These are phyloP conservation scores for Macrosiphum euphorbiae DNA, from an alignment of 2,888 invertebrate genomes.

Conservation along the genomic window DNA sequence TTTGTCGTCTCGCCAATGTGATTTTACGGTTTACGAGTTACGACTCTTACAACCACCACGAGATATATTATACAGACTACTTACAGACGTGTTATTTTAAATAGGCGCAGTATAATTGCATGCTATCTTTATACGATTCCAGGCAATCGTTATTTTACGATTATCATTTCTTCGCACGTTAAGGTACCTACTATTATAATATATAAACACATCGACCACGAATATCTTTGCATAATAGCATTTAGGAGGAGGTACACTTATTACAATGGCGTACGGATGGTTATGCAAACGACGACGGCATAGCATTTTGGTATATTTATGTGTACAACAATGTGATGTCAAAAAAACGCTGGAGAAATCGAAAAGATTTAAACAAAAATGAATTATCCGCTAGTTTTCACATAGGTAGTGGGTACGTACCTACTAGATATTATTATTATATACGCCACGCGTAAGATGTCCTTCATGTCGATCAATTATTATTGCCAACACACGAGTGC, in stretches of 20 bases:
- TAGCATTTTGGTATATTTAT: not conserved
- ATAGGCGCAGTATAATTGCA: not conserved
- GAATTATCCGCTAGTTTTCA: not conserved
- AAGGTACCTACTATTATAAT: not conserved
- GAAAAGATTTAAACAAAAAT: not conserved
- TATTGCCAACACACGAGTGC: not conserved
- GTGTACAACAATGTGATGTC: not conserved
- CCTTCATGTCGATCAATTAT: not conserved
- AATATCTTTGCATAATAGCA: not conserved
- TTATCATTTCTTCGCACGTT: not conserved
- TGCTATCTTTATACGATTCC: not conserved
- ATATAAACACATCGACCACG: not conserved
- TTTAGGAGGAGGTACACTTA: not conserved
- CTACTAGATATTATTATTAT: not conserved
- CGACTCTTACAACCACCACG: not conserved
- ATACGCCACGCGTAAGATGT: not conserved
- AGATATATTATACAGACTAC: too few relatives aligned
- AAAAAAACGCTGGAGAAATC: slow-evolving; percentile 24
- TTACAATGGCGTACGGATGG: not conserved
- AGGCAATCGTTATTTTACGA: not conserved
- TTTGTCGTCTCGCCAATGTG: not conserved
- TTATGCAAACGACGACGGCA: not conserved
- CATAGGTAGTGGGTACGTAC: not conserved
- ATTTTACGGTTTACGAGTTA: not conserved
- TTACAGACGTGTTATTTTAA: not conserved